Conservation (phyloP, 1,140 invertebrate genomes). For the Drosophila serrata region DNA sequence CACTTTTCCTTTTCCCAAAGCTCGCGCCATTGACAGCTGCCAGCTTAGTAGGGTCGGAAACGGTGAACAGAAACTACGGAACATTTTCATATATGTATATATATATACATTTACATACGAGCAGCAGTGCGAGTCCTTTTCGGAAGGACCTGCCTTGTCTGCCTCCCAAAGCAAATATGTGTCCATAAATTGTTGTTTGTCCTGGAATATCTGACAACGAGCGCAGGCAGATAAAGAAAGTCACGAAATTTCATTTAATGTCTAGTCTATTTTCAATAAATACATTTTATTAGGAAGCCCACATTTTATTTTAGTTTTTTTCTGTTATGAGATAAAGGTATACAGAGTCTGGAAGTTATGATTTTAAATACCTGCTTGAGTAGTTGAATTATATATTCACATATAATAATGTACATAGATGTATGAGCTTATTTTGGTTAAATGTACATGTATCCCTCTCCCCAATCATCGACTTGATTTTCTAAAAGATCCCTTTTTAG, state of each 20-base stretch:
- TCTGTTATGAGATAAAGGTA: no score
- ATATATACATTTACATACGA: conserved; percentile 2
- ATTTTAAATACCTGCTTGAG: no score
- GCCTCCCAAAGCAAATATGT: conserved; percentile 37
- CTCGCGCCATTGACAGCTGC: conserved; percentile 57
- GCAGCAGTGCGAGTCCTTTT: conserved; percentile 16
- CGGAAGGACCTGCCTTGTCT: conserved; percentile 5
- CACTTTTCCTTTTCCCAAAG: conserved; percentile 34
- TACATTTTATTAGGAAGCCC: conserved; percentile 35
- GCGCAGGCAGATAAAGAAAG: conserved; percentile 30
- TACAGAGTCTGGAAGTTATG: no score
- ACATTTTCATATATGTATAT: conserved; percentile 38
- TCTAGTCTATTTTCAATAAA: conserved; percentile 42
- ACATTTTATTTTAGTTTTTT: conserved; percentile 2
- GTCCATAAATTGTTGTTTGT: conserved; percentile 34
- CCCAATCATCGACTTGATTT: background rate
- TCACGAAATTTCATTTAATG: conserved; percentile 60
- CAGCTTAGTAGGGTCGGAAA: conserved; percentile 39
- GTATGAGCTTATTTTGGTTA: no score
- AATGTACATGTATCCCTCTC: no score
- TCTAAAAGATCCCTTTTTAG: background rate
- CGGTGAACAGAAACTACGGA: conserved; percentile 13
- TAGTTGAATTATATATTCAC: background rate
- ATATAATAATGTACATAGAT: no score
- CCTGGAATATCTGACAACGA: conserved; percentile 20